These are phyloP conservation scores for Drosophila acutilabella DNA, from an alignment of 2,888 invertebrate species.

Conservation along the genomic window DNA sequence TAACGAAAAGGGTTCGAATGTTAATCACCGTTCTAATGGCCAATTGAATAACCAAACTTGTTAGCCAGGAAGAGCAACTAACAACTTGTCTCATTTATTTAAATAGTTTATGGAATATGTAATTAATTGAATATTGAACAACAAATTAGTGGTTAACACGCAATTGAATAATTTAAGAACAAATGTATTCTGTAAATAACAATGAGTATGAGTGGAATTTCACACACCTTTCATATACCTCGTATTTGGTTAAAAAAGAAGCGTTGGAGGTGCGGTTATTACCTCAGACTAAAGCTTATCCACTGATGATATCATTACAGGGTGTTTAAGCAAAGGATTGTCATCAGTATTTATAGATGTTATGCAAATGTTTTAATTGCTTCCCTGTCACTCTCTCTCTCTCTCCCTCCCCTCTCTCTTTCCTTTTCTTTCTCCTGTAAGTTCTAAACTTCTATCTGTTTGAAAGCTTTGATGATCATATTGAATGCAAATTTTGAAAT, in stretches of 20 bases:
- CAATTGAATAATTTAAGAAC: constrained; percentile 6
- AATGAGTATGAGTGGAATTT: constrained; percentile 7
- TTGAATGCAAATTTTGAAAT: background rate
- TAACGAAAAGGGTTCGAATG: constrained; percentile 11
- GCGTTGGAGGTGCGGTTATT: constrained; percentile 36
- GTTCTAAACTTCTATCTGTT: background rate
- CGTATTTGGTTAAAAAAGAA: constrained; percentile 7
- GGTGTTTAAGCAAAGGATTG: constrained; percentile 8
- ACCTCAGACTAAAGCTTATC: constrained; percentile 6
- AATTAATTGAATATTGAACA: constrained; percentile 14
- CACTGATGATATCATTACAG: constrained; percentile 53
- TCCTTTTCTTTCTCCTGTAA: background rate
- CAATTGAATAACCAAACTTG: background rate
- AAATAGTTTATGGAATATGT: background rate
- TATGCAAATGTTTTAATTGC: background rate
- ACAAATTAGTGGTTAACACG: constrained; percentile 17
- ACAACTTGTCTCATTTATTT: background rate
- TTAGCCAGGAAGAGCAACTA: background rate
- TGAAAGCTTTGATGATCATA: background rate
- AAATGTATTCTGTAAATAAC: background rate
- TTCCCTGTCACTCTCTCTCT: background rate
- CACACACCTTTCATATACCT: constrained; percentile 1
- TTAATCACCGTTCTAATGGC: background rate
- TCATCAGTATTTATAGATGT: constrained; percentile 46
- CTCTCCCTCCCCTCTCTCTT: background rate